Conservation (phyloP, 2,797 vertebrate genomes). For the Alectoris magna region DNA sequence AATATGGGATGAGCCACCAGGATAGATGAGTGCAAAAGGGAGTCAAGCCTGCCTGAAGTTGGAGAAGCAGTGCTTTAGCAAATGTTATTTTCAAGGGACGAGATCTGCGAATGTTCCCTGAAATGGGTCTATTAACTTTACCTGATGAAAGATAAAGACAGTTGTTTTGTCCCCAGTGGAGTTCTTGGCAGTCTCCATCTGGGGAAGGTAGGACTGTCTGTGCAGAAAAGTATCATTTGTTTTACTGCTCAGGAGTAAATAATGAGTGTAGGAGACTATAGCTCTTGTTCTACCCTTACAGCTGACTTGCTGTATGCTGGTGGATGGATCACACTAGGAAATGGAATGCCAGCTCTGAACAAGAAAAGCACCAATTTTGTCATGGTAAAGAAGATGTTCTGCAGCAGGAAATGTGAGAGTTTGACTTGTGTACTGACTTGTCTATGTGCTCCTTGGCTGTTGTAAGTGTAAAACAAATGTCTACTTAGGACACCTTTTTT, state of each 20-base stretch:
- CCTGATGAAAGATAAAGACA: not conserved
- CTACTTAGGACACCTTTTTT: not conserved
- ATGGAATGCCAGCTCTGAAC: not conserved
- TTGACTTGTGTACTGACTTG: not conserved
- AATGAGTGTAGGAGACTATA: not conserved
- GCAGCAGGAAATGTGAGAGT: not conserved
- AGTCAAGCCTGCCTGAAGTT: not conserved
- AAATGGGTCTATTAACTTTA: not conserved
- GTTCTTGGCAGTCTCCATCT: not conserved
- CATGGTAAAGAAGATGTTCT: not conserved
- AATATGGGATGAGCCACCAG: constrained; percentile 34
- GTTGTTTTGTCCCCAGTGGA: not conserved
- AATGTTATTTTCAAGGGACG: not conserved
- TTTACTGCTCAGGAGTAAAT: not conserved
- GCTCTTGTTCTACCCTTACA: not conserved
- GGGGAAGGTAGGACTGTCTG: not conserved
- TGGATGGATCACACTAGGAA: not conserved
- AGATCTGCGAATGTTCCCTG: not conserved
- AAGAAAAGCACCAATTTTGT: not conserved
- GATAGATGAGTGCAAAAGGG: not conserved
- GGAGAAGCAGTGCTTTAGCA: not conserved
- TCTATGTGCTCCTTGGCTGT: not conserved
- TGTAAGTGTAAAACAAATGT: not conserved
- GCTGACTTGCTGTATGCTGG: not conserved
- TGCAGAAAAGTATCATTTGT: not conserved